Evolutionary conservation across 2,113 vertebrate species (phyloP), one percentile per base, ranked within the genome.

Genomic region (Sinocyclocheilus rhinocerous): DNA sequence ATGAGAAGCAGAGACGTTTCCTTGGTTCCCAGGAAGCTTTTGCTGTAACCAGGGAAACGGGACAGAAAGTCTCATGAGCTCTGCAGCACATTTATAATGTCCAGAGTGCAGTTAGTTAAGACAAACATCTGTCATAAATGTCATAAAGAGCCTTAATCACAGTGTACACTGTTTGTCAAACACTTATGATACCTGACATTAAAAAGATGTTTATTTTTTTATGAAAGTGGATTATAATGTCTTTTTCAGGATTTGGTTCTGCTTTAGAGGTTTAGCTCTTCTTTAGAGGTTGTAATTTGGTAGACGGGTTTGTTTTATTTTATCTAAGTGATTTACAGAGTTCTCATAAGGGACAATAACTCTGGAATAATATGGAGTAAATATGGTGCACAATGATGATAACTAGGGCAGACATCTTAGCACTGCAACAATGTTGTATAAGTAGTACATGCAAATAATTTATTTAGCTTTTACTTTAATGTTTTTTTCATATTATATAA

Each of bases 11-110:
- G 89, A 9, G 97, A 99, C 0, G 97, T 97, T 87, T 99, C 97
- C 91, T 99, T 99, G 84, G 97, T 98, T 86, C 98, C 97, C 92
- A 99, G 95, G 94, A 99, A 98, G 92, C 98, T 97, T 91, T 96
- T 98, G 93, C 92, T 87, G 90, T 79, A 91, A 93, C 90, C 70
- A 81, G 65, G 91, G 91, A 84, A 85, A 69, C 67, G 79, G 48
- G 24, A 84, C 52, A 78, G 73, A 81, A 7, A 70, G 45, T 20
- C 26, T 4, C 52, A 85, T 90, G 36, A 88, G 52, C 50, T 81
- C 42, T n/a, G 11, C 42, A 55, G 42, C 29, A 85, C 29, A 12
- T 81, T 59, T 63, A 78, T 48, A 50, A 59, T 36, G 63, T n/a
- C 18, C 61, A 67, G 59, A 50, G 36, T 29, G 59, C 52, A 83